Percentiles rank a stretch among this genome's conserved stretches.
These are phyloP conservation scores for Laupala kohalensis DNA, from an alignment of 1,140 invertebrate species.

Conservation along the genomic window DNA sequence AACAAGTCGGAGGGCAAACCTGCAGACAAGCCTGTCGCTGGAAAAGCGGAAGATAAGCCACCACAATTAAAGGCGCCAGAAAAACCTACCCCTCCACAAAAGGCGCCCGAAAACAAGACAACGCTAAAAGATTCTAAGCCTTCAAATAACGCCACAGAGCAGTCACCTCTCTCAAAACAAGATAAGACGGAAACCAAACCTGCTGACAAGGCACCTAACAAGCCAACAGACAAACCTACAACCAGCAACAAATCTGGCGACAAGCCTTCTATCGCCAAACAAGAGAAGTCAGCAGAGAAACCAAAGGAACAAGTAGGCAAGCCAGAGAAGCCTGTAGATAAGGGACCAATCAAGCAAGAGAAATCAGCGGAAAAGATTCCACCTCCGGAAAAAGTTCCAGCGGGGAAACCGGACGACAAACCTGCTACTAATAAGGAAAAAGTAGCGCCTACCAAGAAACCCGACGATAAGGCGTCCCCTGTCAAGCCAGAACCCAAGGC, in stretches of 20 bases:
- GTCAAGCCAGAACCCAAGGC: neutral
- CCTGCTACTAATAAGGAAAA: neutral
- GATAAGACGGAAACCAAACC: neutral
- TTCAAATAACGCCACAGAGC: too few species aligned
- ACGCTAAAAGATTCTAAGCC: too few species aligned
- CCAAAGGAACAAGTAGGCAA: neutral
- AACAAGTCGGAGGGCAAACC: too few species aligned
- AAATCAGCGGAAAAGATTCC: neutral
- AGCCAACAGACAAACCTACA: too few species aligned
- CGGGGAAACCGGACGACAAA: neutral
- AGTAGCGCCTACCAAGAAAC: neutral
- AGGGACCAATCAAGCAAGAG: neutral
- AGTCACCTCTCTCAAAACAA: neutral
- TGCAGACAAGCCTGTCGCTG: too few species aligned
- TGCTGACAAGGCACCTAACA: neutral
- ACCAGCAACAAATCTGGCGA: too few species aligned
- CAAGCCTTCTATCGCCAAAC: neutral
- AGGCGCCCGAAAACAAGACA: too few species aligned
- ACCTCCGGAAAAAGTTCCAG: neutral
- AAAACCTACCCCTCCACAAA: too few species aligned
- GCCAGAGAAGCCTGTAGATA: neutral
- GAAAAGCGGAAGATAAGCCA: too few species aligned
- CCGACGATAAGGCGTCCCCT: neutral
- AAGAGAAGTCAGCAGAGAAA: neutral
- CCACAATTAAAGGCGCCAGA: too few species aligned